Conservation (phyloP, 2,888 invertebrate species). For the Drosophila birchii region DNA sequence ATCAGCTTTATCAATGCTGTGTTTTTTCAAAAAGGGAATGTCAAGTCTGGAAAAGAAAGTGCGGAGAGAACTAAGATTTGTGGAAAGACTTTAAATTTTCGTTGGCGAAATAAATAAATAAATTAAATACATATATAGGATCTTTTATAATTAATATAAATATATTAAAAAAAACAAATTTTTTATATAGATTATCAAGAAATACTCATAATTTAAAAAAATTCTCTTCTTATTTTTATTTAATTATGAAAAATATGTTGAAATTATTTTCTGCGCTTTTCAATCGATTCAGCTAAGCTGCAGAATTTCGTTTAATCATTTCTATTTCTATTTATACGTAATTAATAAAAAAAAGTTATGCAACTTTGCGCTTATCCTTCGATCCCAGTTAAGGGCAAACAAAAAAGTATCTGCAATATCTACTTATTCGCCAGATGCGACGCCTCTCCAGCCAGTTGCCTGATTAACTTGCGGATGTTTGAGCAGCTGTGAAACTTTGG, state of each 20-base stretch:
- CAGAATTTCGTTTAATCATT: too few relatives aligned
- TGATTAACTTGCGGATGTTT: conserved; percentile 31
- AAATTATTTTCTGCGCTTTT: background rate
- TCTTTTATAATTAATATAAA: too few relatives aligned
- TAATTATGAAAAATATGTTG: too few relatives aligned
- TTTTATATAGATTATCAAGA: too few relatives aligned
- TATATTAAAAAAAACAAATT: too few relatives aligned
- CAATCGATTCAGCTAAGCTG: background rate
- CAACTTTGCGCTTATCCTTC: background rate
- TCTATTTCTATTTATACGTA: too few relatives aligned
- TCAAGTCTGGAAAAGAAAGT: conserved; percentile 6
- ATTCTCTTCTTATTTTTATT: too few relatives aligned
- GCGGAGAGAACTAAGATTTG: background rate
- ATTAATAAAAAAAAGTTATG: too few relatives aligned
- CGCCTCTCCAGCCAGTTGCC: background rate
- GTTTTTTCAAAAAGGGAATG: background rate
- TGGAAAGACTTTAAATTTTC: too few relatives aligned
- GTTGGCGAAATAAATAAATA: too few relatives aligned
- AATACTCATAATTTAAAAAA: too few relatives aligned
- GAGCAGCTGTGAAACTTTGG: conserved; percentile 6
- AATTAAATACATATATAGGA: too few relatives aligned
- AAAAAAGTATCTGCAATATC: background rate
- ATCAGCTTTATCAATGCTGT: conserved; percentile 32
- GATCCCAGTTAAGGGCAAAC: background rate
- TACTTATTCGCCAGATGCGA: conserved; percentile 9